A percentile compares a stretch with the other conserved stretches of the same genome.
phyloP scores from a whole-genome alignment of 2,888 invertebrate species.

The Helleia helle region DNA sequence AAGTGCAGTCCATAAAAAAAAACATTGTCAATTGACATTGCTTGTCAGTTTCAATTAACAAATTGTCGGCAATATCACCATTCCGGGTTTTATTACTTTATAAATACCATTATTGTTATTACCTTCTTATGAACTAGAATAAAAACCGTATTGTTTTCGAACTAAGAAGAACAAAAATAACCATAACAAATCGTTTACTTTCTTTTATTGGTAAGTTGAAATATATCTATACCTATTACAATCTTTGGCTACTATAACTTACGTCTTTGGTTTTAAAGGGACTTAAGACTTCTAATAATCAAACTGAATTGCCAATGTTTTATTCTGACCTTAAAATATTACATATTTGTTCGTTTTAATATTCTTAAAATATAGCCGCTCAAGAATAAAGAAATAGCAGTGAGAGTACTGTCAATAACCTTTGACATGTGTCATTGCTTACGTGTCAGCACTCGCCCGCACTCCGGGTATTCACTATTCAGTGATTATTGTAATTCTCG shows the following conservation, averaged over 20 bases:
- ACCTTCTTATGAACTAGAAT: too few relatives aligned
- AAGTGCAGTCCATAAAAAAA: too few relatives aligned
- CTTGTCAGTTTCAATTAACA: too few relatives aligned
- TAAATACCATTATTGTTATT: too few relatives aligned
- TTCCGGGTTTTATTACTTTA: too few relatives aligned
- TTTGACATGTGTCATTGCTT: conserved; percentile 75
- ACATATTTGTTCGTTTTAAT: neutral
- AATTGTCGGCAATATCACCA: too few relatives aligned
- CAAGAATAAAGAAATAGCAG: neutral
- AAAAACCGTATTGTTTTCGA: too few relatives aligned
- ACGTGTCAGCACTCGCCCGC: conserved; percentile 50
- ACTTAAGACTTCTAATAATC: neutral
- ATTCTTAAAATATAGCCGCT: neutral
- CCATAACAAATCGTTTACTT: neutral
- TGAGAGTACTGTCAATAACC: conserved; percentile 58
- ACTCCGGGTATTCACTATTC: conserved; percentile 14
- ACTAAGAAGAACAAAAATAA: too few relatives aligned
- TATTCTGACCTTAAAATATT: neutral
- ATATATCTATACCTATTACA: neutral
- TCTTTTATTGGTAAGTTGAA: neutral
- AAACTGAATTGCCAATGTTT: neutral
- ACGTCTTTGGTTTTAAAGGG: neutral
- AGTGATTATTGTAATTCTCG: neutral
- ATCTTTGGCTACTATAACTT: neutral
- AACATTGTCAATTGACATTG: too few relatives aligned